Conservation (phyloP, 1,140 invertebrate species). For the Matsumurasca onukii region DNA sequence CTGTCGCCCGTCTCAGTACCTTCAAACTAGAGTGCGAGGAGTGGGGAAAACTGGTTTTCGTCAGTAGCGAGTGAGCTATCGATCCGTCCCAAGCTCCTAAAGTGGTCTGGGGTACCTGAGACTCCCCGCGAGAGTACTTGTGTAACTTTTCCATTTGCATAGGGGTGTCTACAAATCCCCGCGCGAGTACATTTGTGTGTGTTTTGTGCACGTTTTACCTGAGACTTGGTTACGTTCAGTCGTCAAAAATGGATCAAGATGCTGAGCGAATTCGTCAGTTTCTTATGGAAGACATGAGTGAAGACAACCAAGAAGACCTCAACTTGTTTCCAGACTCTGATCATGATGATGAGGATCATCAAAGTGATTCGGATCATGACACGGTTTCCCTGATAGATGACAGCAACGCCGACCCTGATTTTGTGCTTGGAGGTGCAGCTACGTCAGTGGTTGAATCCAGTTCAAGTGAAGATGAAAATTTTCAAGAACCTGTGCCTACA, state of each 20-base stretch:
- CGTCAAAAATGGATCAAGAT: neutral
- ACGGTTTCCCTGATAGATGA: conserved; percentile 3
- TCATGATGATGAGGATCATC: conserved; percentile 17
- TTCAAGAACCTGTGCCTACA: conserved; percentile 11
- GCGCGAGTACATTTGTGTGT: neutral
- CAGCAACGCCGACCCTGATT: conserved; percentile 18
- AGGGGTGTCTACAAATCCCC: neutral
- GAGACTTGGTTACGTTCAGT: neutral
- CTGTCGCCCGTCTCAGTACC: neutral
- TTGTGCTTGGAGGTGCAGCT: neutral
- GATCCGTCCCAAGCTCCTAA: neutral
- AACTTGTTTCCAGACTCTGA: neutral
- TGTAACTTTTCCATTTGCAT: neutral
- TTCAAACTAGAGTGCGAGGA: conserved; percentile 6
- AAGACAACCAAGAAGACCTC: conserved; percentile 7
- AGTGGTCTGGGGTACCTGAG: neutral
- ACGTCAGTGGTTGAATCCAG: neutral
- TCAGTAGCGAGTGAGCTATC: neutral
- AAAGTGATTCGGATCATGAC: conserved; percentile 15
- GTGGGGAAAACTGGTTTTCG: conserved; percentile 5
- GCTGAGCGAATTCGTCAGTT: conserved; percentile 1
- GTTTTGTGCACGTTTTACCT: neutral
- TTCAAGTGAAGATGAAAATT: neutral
- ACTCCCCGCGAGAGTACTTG: neutral
- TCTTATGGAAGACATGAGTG: neutral